Evolutionary conservation across 2,888 invertebrate genomes (phyloP), one percentile per base, ranked within the genome.

Genomic region (Dascillus cervinus): DNA sequence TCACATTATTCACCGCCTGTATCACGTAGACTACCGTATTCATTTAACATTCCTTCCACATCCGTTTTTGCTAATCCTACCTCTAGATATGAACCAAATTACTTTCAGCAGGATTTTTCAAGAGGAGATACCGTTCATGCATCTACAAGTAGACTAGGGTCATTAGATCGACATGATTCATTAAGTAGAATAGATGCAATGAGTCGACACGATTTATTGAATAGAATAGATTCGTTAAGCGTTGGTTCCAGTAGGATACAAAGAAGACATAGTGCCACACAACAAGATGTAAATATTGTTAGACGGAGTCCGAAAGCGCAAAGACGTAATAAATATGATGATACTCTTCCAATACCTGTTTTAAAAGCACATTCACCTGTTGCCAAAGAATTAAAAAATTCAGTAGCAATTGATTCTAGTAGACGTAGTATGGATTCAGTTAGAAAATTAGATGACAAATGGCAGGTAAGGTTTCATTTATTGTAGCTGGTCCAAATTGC

Each of bases 281-380:
- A 75, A 60, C 58, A 75, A 67, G 63, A 74, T 67, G 37, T 74
- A 65, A 34, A 66, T 61, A 4, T 69, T 62, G 34, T 70, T 61
- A 41, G 72, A 63, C 17, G 69, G 65, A 53, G 71, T 59, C 52
- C 72, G 47, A 34, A 73, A 58, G 24, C 71, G 62, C 33, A 73
- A 51, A 5, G 73, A 62, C 12, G 73, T 63, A 43, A 73, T 62
- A 29, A 73, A 67, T 29, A 73, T 60, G 33, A 70, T 42, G 72
- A 64, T 52, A 60, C 67, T 21, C 57, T 78, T 17, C 76, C 78
- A 1, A 74, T 79, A 53, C 79, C 80, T 1, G 64, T 80, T 11
- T 55, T 80, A 34, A 70, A 76, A 39, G 78, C 62, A 31, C 61
- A 58, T 40, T 63, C 64, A 29, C 65, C 65, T 13, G 63, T 65